Percentiles rank a stretch among this genome's conserved stretches.
phyloP scores from a whole-genome alignment of 1,140 invertebrate species.

The Oryzaephilus surinamensis region DNA sequence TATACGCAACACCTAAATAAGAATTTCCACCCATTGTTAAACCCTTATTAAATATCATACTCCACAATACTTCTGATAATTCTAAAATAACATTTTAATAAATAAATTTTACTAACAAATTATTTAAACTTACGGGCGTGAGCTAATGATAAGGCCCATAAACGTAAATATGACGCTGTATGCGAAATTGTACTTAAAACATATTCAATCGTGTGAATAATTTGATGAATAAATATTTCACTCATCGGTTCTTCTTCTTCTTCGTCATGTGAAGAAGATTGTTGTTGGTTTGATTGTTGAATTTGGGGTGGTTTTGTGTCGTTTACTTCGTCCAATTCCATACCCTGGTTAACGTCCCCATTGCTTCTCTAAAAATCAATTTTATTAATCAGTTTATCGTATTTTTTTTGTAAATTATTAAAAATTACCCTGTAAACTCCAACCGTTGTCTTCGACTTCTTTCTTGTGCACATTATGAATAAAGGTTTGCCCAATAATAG shows the following conservation, averaged over 20 bases:
- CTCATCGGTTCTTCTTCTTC: slow-evolving; percentile 63
- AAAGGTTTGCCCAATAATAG: slow-evolving; percentile 89
- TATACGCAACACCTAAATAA: slow-evolving; percentile 47
- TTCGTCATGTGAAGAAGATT: slow-evolving; percentile 37
- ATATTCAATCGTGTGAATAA: slow-evolving; percentile 95
- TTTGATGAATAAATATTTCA: slow-evolving; percentile 86
- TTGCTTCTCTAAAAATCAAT: slow-evolving; percentile 31
- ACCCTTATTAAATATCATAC: slow-evolving; percentile 66
- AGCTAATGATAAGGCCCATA: slow-evolving; percentile 92
- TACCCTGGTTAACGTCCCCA: slow-evolving; percentile 52
- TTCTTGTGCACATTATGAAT: slow-evolving; percentile 42
- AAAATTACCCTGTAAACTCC: neutral
- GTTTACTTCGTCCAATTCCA: slow-evolving; percentile 42
- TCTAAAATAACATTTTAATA: slow-evolving; percentile 46
- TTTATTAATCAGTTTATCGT: neutral
- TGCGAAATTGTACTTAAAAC: slow-evolving; percentile 92
- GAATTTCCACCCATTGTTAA: slow-evolving; percentile 48
- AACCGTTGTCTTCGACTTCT: slow-evolving; percentile 12
- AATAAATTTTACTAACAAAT: neutral
- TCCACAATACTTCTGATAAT: slow-evolving; percentile 85
- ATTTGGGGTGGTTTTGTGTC: slow-evolving; percentile 9
- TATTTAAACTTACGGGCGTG: slow-evolving; percentile 66
- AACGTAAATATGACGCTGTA: slow-evolving; percentile 89
- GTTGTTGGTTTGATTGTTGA: slow-evolving; percentile 4
- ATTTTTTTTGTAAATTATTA: too few species aligned